Base-by-base conservation (phyloP, 2,888 invertebrate genomes). In the Cybosia mesomella region DNA sequence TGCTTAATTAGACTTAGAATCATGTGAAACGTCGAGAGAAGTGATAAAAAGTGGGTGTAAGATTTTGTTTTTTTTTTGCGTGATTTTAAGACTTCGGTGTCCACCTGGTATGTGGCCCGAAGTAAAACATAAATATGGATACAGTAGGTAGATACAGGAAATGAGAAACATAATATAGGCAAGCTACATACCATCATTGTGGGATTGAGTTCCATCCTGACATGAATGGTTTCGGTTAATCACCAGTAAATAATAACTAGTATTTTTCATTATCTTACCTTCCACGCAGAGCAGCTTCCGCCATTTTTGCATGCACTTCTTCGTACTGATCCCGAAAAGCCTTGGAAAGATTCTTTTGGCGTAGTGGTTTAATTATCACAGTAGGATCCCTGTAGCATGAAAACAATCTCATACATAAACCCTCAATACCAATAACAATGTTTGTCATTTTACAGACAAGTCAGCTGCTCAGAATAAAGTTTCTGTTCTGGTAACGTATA, bases 341-440 rank as follows among this genome's bases (percentile, higher is more conserved):
- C 21, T 93, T 88, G 0, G 95, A 95, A 21, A 97, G 90, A 82
- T 96, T 95, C 79, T 96, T 95, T 83, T 97, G 96, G 2, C 97
- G 95, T 66, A 97, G 90, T 0, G 96, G 96, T 79, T 96, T 90
- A 18, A 97, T 95, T 81, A 87, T 88, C 8, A 90, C 79, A 60
- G 88, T 80, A 2, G 91, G 92, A 67, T 95, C 91, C 63, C 95
- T 95, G 82, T 2, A 60, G 18, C 10, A 68, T 49, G 21, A 53
- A 63, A 49, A 13, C 21, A 53, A 24, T 60, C 10, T 21, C 1
- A 32, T 36, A 10, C 13, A 36, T 21, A 2, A 58, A 34, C 18
- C 5, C 2, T 28, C 28, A 4, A 28, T 4, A 28, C 5, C 5
- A n/a, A n/a, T n/a, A n/a, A n/a, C n/a, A n/a, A n/a, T n/a, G n/a